These are phyloP conservation scores for Phyllotis vaccarum DNA, from an alignment of 2,797 vertebrate species.

Conservation along the genomic window DNA sequence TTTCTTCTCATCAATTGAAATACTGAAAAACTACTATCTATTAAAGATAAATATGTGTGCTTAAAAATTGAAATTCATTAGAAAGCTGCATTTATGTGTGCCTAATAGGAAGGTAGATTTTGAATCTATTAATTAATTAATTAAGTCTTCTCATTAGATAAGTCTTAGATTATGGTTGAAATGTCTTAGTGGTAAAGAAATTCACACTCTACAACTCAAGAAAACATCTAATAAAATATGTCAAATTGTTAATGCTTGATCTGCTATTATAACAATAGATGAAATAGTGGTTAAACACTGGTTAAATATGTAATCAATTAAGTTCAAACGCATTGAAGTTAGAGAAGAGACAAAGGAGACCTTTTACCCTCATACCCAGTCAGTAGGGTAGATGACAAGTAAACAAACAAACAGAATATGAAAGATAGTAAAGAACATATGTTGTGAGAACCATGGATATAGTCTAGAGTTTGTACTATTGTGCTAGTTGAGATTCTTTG, in stretches of 20 bases:
- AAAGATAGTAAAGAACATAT: not conserved
- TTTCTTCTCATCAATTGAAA: slow-evolving; percentile 20
- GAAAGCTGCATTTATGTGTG: not conserved
- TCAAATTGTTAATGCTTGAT: not conserved
- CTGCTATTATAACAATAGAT: not conserved
- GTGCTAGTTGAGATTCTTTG: not conserved
- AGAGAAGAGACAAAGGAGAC: not conserved
- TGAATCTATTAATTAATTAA: not conserved
- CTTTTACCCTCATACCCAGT: not conserved
- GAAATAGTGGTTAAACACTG: not conserved
- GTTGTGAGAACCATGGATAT: not conserved
- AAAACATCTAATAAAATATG: not conserved
- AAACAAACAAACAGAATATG: not conserved
- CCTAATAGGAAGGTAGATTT: not conserved
- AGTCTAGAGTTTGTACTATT: no score
- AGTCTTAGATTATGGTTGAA: not conserved
- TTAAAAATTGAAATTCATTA: slow-evolving; percentile 30
- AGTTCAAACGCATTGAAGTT: not conserved
- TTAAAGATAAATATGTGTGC: not conserved
- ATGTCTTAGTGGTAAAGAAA: not conserved
- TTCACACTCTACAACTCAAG: not conserved
- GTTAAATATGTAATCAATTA: slow-evolving; percentile 18
- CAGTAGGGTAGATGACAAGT: not conserved
- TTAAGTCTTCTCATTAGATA: not conserved
- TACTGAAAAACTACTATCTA: not conserved